Evolutionary conservation across 2,113 vertebrate genomes (phyloP).

Genomic region (Capreolus pygargus): DNA sequence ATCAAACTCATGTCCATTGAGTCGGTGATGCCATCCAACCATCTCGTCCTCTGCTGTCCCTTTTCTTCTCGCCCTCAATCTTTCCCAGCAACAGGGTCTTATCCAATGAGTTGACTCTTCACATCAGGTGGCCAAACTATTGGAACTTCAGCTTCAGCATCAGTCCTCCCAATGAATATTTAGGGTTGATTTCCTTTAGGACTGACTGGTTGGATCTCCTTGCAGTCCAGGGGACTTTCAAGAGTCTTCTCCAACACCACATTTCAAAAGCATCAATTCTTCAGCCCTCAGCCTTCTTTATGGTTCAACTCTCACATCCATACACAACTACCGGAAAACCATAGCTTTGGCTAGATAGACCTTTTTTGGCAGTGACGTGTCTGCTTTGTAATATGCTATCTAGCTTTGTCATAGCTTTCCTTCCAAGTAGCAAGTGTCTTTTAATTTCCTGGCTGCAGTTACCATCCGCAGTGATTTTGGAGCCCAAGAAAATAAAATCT

Average conservation of each 20-base stretch:
- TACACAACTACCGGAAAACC: neutral
- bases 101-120: neutral
- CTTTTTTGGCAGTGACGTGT: neutral
- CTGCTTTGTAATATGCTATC: neutral
- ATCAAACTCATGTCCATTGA: neutral
- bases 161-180: neutral
- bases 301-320: neutral
- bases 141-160: neutral
- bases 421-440: neutral
- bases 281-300: neutral
- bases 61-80: neutral
- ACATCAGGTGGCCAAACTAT: neutral
- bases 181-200: neutral
- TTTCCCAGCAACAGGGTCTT: neutral
- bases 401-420: neutral
- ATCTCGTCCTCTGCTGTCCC: neutral
- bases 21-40: neutral
- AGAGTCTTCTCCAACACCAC: neutral
- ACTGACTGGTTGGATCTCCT: neutral
- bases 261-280: neutral
- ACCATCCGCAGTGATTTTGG: neutral
- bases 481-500: neutral
- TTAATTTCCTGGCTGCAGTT: neutral
- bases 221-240: neutral
- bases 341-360: neutral